A percentile compares a stretch with the other conserved stretches of the same genome.
Conservation (phyloP, 2,797 vertebrate species). For the Propithecus deckenii region DNA sequence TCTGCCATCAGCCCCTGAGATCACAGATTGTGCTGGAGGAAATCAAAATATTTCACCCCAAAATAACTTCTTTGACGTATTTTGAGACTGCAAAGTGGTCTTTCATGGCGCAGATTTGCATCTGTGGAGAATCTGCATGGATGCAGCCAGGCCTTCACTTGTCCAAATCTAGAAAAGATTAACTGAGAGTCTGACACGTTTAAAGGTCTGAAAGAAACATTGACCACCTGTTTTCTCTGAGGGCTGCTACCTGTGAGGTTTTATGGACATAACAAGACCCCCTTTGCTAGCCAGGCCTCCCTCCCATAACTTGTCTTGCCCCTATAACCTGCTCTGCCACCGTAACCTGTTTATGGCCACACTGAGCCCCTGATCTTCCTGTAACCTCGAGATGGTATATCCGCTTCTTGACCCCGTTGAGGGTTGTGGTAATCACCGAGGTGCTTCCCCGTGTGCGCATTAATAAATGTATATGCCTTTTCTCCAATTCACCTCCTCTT, state of each 20-base stretch:
- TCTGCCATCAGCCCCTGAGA: not conserved
- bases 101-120: not conserved
- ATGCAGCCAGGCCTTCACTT: not conserved
- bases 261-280: not conserved
- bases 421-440: not conserved
- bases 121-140: not conserved
- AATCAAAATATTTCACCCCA: not conserved
- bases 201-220: not conserved
- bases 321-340: not conserved
- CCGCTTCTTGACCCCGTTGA: not conserved
- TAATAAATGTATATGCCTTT: not conserved
- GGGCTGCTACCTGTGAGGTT: not conserved
- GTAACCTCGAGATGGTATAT: not conserved
- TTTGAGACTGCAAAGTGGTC: not conserved
- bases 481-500: not conserved
- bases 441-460: not conserved
- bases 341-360: not conserved
- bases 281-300: not conserved
- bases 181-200: not conserved
- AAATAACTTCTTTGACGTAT: not conserved
- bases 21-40: not conserved
- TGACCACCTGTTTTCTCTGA: not conserved
- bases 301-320: not conserved
- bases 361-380: not conserved
- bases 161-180: not conserved